Evolutionary conservation across 37 sponge, comb jelly and placozoan genomes (phyloP).

Genomic region (Oopsacas minuta): DNA sequence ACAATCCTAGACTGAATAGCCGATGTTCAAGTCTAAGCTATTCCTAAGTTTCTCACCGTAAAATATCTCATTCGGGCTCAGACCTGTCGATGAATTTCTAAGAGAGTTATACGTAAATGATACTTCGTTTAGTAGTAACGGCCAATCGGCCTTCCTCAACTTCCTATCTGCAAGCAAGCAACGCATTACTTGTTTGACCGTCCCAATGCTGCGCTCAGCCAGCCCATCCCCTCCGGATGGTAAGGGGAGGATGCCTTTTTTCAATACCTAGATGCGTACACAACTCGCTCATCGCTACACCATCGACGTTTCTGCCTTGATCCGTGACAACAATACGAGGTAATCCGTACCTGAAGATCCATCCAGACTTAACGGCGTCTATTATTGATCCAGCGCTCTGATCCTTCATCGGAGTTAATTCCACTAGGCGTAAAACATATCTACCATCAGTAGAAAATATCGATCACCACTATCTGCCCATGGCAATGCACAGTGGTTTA

Average conservation of each 20-base stretch:
- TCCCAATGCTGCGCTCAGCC: background rate
- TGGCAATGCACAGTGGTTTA: background rate
- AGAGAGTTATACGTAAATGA: background rate
- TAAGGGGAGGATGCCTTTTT: background rate
- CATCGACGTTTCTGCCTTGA: background rate
- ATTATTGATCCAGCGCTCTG: background rate
- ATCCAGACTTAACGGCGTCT: background rate
- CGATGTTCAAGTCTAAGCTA: background rate
- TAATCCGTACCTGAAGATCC: background rate
- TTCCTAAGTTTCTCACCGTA: background rate
- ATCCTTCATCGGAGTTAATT: background rate
- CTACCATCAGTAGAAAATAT: background rate
- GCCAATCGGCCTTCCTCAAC: background rate
- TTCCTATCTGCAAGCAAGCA: background rate
- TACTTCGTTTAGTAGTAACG: background rate
- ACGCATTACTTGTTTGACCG: background rate
- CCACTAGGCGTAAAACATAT: background rate
- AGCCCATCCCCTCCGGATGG: background rate
- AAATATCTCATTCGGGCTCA: background rate
- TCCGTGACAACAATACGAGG: background rate
- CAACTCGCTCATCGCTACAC: background rate
- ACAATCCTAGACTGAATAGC: background rate
- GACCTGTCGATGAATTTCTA: background rate
- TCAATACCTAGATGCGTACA: background rate
- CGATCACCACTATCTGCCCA: background rate